phyloP scores from a whole-genome alignment of 2,797 vertebrate genomes.

The Peromyscus nudipes region DNA sequence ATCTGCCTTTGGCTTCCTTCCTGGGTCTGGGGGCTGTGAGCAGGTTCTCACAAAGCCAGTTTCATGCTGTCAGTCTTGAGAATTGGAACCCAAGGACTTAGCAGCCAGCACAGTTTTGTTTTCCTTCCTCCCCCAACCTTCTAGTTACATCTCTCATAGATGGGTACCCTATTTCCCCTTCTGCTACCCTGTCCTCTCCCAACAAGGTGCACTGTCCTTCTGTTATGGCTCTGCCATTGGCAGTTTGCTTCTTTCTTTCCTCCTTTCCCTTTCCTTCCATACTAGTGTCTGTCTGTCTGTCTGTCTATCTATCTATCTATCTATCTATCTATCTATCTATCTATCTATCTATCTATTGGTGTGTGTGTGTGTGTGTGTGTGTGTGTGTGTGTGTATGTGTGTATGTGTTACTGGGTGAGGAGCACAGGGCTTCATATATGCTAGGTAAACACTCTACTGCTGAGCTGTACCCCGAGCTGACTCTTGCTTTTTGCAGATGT shows the following conservation, averaged over 20 bases:
- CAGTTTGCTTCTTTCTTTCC: not conserved
- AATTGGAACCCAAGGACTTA: not conserved
- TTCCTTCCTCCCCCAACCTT: not conserved
- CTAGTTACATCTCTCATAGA: not conserved
- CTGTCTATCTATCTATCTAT: too few relatives aligned
- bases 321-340: too few relatives aligned
- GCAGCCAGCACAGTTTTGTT: not conserved
- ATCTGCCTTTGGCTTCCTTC: not conserved
- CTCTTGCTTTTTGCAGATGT: not conserved
- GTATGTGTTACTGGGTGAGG: not conserved
- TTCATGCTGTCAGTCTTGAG: not conserved
- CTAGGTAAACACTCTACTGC: not conserved
- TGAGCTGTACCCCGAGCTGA: not conserved
- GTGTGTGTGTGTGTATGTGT: not conserved
- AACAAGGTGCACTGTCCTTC: not conserved
- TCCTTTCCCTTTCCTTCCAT: not conserved
- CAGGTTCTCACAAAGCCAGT: not conserved
- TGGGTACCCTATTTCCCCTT: too few relatives aligned
- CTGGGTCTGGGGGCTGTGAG: not conserved
- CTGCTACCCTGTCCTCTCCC: too few relatives aligned
- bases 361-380: not conserved
- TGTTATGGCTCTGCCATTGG: not conserved
- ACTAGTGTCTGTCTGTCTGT: not conserved
- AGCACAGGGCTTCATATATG: not conserved
- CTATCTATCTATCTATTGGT: too few relatives aligned